Evolutionary conservation across 2,797 vertebrate species (phyloP).

Genomic region (Alosa sapidissima): DNA sequence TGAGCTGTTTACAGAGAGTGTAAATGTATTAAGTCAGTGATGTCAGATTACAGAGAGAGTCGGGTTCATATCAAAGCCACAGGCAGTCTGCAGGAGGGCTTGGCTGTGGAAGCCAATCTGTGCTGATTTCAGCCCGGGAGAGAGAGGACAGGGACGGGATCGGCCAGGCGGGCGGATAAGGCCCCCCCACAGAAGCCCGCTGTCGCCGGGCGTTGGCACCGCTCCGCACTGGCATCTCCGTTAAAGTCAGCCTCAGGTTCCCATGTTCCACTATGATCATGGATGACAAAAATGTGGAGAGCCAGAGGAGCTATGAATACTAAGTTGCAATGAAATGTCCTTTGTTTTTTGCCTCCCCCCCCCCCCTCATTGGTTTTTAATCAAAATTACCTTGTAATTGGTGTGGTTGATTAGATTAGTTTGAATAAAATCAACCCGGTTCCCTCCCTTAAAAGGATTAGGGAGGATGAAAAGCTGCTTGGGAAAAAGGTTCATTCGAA

Average conservation of each 20-base stretch:
- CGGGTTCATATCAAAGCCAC: constrained; percentile 79
- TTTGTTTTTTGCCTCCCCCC: constrained; percentile 41
- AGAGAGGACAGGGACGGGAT: not conserved
- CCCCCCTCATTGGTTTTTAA: constrained; percentile 67
- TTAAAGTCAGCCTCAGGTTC: not conserved
- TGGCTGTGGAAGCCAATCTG: not conserved
- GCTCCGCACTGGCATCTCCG: not conserved
- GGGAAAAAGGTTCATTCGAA: constrained; percentile 60
- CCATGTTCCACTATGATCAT: not conserved
- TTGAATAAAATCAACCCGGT: constrained; percentile 64
- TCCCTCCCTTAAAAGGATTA: constrained; percentile 66
- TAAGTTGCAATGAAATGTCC: constrained; percentile 50
- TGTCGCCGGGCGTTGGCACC: not conserved
- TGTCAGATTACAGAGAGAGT: constrained; percentile 87
- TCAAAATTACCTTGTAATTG: constrained; percentile 71
- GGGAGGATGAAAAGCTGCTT: constrained; percentile 58
- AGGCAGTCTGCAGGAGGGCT: not conserved
- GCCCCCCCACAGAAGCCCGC: not conserved
- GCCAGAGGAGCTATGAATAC: constrained; percentile 46
- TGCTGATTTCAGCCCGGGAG: not conserved
- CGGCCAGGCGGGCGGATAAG: not conserved
- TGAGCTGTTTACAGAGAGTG: constrained; percentile 81
- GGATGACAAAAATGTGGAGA: not conserved
- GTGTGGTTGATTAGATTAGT: constrained; percentile 72
- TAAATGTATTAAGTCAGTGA: constrained; percentile 80